Conservation (phyloP, 2,888 invertebrate genomes). For the Lucinisca nassula region DNA sequence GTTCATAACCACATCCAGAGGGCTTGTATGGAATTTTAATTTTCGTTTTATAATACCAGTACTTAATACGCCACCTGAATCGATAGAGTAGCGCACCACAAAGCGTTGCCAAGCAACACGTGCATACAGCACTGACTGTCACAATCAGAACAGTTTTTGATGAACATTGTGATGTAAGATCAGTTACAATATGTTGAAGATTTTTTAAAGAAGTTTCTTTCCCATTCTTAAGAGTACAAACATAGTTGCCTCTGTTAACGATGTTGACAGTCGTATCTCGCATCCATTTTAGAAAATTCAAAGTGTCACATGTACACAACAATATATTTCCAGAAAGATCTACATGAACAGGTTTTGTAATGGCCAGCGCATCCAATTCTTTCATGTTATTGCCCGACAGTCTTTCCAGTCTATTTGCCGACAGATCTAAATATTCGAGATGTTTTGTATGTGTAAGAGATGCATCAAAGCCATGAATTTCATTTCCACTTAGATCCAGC, state of each 20-base stretch:
- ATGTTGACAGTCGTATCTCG: not conserved
- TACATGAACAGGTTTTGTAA: not conserved
- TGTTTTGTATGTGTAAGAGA: not conserved
- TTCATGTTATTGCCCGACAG: not conserved
- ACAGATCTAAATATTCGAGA: slow-evolving; percentile 10
- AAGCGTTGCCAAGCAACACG: not conserved
- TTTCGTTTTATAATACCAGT: slow-evolving; percentile 42
- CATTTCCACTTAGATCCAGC: slow-evolving; percentile 29
- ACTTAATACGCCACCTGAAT: slow-evolving; percentile 34
- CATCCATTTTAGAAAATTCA: slow-evolving; percentile 30
- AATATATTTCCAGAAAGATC: slow-evolving; percentile 22
- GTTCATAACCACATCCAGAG: slow-evolving; percentile 4
- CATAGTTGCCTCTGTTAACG: not conserved
- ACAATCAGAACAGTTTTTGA: slow-evolving; percentile 14
- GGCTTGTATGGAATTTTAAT: slow-evolving; percentile 1
- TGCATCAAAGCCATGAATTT: not conserved
- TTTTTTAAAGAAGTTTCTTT: not conserved
- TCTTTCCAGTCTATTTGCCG: slow-evolving; percentile 4
- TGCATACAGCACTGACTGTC: not conserved
- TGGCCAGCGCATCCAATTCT: slow-evolving; percentile 1
- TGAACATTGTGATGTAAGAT: not conserved
- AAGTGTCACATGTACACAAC: slow-evolving; percentile 20
- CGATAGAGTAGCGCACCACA: not conserved
- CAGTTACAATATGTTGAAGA: not conserved
- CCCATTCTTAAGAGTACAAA: slow-evolving; percentile 15